phyloP scores from a whole-genome alignment of 2,797 vertebrate genomes.

The Streptopelia turtur region DNA sequence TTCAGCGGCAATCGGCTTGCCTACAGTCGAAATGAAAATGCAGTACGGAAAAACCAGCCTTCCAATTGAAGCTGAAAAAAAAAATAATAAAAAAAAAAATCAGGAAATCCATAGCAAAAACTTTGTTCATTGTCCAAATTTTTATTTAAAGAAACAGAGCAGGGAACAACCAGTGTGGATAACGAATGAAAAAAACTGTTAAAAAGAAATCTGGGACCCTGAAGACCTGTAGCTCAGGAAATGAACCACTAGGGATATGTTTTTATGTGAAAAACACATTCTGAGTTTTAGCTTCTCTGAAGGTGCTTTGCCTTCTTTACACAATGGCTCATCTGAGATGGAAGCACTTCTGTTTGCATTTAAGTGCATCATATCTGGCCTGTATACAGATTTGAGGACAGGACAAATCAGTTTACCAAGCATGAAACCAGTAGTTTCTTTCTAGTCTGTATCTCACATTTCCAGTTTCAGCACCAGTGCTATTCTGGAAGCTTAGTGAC shows the following conservation, averaged over 20 bases:
- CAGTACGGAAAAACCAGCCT: constrained; percentile 43
- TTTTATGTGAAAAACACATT: background rate
- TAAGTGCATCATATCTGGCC: background rate
- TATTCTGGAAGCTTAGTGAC: constrained; percentile 69
- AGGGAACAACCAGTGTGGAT: background rate
- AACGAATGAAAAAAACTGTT: background rate
- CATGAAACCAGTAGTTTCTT: constrained; percentile 36
- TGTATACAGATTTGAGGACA: background rate
- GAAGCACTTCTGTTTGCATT: background rate
- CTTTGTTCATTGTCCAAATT: constrained; percentile 66
- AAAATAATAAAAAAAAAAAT: background rate
- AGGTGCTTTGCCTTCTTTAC: constrained; percentile 17
- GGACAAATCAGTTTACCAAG: background rate
- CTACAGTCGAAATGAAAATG: constrained; percentile 78
- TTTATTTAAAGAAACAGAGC: constrained; percentile 64
- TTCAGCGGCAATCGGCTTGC: constrained; percentile 83
- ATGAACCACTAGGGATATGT: background rate
- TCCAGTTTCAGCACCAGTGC: constrained; percentile 53
- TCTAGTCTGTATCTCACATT: constrained; percentile 45
- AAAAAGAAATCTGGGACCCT: background rate
- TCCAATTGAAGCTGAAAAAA: background rate
- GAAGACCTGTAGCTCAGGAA: background rate
- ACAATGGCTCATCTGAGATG: background rate
- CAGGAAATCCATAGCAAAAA: constrained; percentile 73
- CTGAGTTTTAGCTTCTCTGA: background rate